These are phyloP conservation scores for Petrolisthes manimaculis DNA, from an alignment of 2,888 invertebrate species.

Conservation along the genomic window DNA sequence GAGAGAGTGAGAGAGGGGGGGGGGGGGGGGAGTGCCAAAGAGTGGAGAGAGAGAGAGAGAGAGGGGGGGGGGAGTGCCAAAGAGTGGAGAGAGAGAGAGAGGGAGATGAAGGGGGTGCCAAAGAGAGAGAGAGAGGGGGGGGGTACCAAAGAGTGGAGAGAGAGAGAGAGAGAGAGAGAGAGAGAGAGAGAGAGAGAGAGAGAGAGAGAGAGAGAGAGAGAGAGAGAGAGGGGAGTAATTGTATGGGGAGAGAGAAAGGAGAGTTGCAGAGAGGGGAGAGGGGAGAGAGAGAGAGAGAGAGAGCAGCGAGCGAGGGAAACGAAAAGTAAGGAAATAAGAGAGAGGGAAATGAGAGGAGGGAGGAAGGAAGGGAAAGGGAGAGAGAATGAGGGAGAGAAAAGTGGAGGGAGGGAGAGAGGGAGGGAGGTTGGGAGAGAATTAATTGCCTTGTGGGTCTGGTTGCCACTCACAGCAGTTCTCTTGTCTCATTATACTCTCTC, in stretches of 20 bases:
- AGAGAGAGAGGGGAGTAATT: neutral
- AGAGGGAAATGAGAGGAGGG: conserved; percentile 11
- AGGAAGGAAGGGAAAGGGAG: conserved; percentile 19
- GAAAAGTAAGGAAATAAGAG: too few species aligned
- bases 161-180: neutral
- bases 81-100: neutral
- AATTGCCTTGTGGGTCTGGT: neutral
- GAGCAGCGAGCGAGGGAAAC: neutral
- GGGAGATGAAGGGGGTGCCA: neutral
- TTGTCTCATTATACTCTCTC: neutral
- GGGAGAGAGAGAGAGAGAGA: neutral
- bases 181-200: neutral
- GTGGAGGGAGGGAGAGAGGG: neutral
- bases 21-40: neutral
- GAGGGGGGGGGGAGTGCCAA: neutral
- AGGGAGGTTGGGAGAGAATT: neutral
- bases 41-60: neutral
- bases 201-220: neutral
- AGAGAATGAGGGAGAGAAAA: conserved; percentile 7
- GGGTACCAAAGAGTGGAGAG: neutral
- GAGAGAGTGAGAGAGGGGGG: too few species aligned
- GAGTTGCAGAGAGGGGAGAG: neutral
- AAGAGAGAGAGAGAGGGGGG: neutral
- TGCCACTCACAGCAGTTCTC: neutral
- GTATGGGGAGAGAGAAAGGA: conserved; percentile 14